Evolutionary conservation across 37 sponge, comb jelly and placozoan genomes (phyloP).

Genomic region (Agelas oroides): DNA sequence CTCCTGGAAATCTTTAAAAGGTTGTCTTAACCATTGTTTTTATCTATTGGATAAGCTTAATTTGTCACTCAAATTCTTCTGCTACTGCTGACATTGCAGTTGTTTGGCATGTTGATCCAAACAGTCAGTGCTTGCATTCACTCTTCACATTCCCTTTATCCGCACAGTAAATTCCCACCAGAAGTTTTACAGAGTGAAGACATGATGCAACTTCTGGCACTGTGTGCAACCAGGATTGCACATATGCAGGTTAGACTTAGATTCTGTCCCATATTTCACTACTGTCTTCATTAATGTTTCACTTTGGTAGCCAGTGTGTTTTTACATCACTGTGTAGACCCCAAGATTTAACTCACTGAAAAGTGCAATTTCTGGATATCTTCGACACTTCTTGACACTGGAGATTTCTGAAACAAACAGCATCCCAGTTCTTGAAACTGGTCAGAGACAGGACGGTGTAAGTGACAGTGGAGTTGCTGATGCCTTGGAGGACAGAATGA

Average conservation of each 20-base stretch:
- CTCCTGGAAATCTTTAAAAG: constrained; percentile 43
- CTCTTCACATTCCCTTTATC: too few species aligned
- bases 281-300: too few species aligned
- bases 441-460: too few species aligned
- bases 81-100: too few species aligned
- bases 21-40: constrained; percentile 4
- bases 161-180: constrained; percentile 66
- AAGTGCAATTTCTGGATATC: constrained; percentile 8
- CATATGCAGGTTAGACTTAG: constrained; percentile 70
- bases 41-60: not conserved
- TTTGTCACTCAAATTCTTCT: not conserved
- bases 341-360: constrained; percentile 71
- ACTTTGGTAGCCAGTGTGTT: too few species aligned
- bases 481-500: constrained; percentile 14
- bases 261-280: too few species aligned
- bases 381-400: constrained; percentile 56
- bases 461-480: too few species aligned
- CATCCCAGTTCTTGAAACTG: too few species aligned
- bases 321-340: constrained; percentile 18
- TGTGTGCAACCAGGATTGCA: constrained; percentile 70
- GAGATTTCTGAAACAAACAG: not conserved
- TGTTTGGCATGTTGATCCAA: too few species aligned
- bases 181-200: constrained; percentile 52
- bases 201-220: constrained; percentile 63
- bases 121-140: too few species aligned